Conservation (phyloP, 2,797 vertebrate genomes). For the Phalloptychus januarius region DNA sequence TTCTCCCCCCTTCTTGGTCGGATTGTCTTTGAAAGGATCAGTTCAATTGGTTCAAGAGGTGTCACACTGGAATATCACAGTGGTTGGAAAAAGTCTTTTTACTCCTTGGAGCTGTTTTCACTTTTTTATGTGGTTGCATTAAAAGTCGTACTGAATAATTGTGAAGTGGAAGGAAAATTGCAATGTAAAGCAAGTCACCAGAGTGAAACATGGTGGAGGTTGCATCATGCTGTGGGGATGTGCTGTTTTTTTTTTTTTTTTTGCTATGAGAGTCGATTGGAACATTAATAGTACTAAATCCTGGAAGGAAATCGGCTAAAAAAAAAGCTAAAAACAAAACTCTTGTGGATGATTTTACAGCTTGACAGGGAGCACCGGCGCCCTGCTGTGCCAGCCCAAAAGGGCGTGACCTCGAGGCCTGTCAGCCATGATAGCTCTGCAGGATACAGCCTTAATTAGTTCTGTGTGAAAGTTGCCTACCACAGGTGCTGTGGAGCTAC, state of each 20-base stretch:
- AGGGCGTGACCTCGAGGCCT: background rate
- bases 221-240: background rate
- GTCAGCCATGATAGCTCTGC: slow-evolving; percentile 1
- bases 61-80: background rate
- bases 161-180: background rate
- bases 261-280: background rate
- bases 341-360: background rate
- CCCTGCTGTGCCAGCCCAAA: background rate
- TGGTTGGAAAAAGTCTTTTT: background rate
- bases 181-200: background rate
- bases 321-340: background rate
- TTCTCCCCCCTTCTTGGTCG: too few relatives aligned
- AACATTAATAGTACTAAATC: background rate
- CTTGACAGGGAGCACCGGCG: background rate
- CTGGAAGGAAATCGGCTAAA: background rate
- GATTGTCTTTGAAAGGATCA: background rate
- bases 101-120: too few relatives aligned
- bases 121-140: background rate
- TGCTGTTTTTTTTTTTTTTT: background rate
- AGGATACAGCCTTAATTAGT: slow-evolving; percentile 2
- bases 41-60: background rate
- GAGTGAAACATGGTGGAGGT: background rate
- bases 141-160: background rate
- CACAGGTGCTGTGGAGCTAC: background rate
- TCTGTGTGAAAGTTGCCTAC: background rate